Percentiles rank a stretch among this genome's conserved stretches.
These are phyloP conservation scores for Drosophila merina DNA, from an alignment of 2,888 invertebrate species.

Conservation along the genomic window DNA sequence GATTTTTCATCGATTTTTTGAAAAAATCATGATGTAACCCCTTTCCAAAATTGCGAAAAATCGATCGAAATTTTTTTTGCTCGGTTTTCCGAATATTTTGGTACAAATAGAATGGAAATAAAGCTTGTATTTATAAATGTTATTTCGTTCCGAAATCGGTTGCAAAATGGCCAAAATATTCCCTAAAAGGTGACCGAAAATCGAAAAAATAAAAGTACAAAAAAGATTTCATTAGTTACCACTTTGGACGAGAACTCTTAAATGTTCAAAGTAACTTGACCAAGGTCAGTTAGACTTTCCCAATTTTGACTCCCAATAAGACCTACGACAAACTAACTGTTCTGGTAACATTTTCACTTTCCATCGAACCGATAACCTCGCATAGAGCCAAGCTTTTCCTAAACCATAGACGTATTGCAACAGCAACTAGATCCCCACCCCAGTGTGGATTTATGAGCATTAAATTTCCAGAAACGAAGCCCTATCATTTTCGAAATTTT, in stretches of 20 bases:
- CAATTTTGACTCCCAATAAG: conserved; percentile 19
- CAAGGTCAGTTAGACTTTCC: conserved; percentile 64
- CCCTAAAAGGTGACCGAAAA: no score
- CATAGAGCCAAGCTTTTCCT: conserved; percentile 46
- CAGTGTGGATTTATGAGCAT: conserved; percentile 72
- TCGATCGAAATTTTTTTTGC: no score
- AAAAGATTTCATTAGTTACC: no score
- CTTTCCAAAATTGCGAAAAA: no score
- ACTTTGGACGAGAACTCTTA: background rate
- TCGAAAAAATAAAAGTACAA: no score
- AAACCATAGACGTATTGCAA: conserved; percentile 50
- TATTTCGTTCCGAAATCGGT: no score
- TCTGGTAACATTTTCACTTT: conserved; percentile 60
- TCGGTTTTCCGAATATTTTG: no score
- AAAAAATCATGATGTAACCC: no score
- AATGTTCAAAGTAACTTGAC: conserved; percentile 27
- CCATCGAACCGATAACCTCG: conserved; percentile 23
- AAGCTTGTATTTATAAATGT: no score
- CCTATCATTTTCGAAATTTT: conserved; percentile 72
- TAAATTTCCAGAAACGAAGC: conserved; percentile 57
- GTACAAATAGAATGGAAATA: no score
- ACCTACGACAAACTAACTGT: conserved; percentile 76
- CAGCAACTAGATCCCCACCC: conserved; percentile 54
- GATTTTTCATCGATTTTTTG: no score
- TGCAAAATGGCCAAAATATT: no score